Conservation (phyloP, 2,888 invertebrate species). For the Ypsolopha sequella region DNA sequence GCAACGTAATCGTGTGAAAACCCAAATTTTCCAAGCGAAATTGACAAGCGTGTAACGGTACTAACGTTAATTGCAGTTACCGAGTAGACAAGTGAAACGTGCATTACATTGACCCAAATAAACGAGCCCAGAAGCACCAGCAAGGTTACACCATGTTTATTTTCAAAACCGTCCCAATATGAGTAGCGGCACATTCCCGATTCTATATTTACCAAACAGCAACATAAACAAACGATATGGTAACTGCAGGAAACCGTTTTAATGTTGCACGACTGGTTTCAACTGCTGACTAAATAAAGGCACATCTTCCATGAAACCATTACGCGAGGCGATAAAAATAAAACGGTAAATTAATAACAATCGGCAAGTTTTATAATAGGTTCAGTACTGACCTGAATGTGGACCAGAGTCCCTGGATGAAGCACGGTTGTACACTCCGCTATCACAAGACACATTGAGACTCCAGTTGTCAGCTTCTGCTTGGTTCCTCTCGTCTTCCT, state of each 20-base stretch:
- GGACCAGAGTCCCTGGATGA: constrained; percentile 66
- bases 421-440: constrained; percentile 72
- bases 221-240: constrained; percentile 54
- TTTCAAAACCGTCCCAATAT: constrained; percentile 59
- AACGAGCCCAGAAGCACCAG: constrained; percentile 42
- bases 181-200: constrained; percentile 51
- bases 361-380: background rate
- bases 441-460: constrained; percentile 68
- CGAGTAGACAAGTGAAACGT: constrained; percentile 47
- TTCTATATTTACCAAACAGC: constrained; percentile 58
- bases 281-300: too few relatives aligned
- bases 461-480: constrained; percentile 64
- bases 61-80: constrained; percentile 19
- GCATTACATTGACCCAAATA: constrained; percentile 67
- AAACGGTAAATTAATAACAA: too few relatives aligned
- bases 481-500: constrained; percentile 55
- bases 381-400: constrained; percentile 52
- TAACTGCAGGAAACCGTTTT: too few relatives aligned
- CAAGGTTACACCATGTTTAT: constrained; percentile 63
- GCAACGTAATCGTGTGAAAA: too few relatives aligned
- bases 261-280: too few relatives aligned
- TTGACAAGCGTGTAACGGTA: too few relatives aligned
- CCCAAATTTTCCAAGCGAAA: too few relatives aligned
- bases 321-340: too few relatives aligned
- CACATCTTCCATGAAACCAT: constrained; percentile 3